These are phyloP conservation scores for Tamias sibiricus DNA, from an alignment of 2,113 vertebrate species.

Conservation along the genomic window DNA sequence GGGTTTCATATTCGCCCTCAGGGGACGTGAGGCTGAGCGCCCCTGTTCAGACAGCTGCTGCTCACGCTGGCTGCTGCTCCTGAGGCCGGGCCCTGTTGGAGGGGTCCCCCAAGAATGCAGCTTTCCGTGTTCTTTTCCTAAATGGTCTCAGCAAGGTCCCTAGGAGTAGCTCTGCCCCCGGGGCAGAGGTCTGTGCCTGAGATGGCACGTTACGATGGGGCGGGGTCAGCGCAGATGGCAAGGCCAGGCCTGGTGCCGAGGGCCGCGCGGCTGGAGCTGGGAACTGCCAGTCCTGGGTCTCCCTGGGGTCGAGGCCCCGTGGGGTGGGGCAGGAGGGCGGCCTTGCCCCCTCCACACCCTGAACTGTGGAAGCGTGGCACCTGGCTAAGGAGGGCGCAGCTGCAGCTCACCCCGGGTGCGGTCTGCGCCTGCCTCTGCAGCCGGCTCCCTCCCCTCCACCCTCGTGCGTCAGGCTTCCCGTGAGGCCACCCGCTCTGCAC, in stretches of 20 bases:
- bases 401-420: neutral
- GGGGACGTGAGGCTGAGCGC: conserved; percentile 39
- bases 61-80: conserved; percentile 51
- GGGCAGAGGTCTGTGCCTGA: neutral
- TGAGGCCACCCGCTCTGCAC: neutral
- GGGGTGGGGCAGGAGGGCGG: fast-evolving
- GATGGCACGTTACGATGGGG: neutral
- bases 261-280: neutral
- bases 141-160: neutral
- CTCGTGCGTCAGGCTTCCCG: neutral
- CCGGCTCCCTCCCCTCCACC: neutral
- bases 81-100: conserved; percentile 48
- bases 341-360: neutral
- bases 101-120: neutral
- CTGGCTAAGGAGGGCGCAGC: fast-evolving
- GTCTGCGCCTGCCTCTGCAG: neutral
- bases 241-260: neutral
- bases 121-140: neutral
- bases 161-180: neutral
- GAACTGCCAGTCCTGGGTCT: neutral
- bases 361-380: neutral
- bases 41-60: neutral
- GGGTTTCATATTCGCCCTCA: neutral
- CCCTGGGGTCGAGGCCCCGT: neutral
- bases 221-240: neutral